These are phyloP conservation scores for Pangasius larnaudii DNA, from an alignment of 2,797 vertebrate genomes.

Conservation along the genomic window DNA sequence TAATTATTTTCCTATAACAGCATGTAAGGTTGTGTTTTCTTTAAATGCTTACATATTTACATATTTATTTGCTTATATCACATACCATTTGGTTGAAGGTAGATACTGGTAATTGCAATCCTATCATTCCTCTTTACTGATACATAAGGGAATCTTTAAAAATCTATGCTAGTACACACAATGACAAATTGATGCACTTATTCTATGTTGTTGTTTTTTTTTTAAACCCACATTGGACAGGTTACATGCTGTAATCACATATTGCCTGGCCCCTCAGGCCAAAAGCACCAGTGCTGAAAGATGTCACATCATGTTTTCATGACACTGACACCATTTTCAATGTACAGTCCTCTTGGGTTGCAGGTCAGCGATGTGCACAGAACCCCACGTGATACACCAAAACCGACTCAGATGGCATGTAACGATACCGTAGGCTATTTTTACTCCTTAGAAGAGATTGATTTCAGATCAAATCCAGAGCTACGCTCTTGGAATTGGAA, in stretches of 20 bases:
- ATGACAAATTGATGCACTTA: background rate
- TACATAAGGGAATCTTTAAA: background rate
- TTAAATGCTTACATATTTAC: background rate
- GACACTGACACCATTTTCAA: conserved; percentile 58
- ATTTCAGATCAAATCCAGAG: conserved; percentile 46
- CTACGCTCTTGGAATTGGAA: conserved; percentile 42
- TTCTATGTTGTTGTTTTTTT: background rate
- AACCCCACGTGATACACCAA: conserved; percentile 43
- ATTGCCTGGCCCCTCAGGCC: conserved; percentile 42
- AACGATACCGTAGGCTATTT: conserved; percentile 53
- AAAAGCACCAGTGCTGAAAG: conserved; percentile 52
- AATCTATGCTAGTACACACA: background rate
- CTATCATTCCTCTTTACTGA: background rate
- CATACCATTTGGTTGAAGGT: conserved; percentile 21
- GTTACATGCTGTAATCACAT: conserved; percentile 61
- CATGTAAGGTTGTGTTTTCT: background rate
- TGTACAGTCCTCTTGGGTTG: conserved; percentile 56
- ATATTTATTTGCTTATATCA: conserved; percentile 11
- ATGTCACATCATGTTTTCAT: conserved; percentile 61
- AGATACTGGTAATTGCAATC: background rate
- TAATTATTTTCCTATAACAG: background rate
- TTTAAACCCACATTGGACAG: conserved; percentile 31
- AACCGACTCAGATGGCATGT: conserved; percentile 53
- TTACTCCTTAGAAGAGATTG: conserved; percentile 55
- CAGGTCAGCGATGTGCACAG: conserved; percentile 38